Evolutionary conservation across 2,113 vertebrate species (phyloP).

Genomic region (Eulemur macaco): DNA sequence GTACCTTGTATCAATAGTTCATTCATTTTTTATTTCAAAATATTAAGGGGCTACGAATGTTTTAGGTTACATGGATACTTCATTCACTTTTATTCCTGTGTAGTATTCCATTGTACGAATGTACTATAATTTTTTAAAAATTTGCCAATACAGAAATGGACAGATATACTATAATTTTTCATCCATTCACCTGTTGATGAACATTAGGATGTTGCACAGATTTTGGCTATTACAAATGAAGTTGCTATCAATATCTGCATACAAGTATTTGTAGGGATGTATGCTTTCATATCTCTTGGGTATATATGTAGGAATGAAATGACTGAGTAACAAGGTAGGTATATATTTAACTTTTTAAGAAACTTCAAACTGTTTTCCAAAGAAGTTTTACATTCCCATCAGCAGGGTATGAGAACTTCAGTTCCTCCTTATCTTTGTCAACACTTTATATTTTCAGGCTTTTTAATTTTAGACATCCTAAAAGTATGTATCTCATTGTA

Average conservation of each 20-base stretch:
- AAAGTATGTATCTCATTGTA: not conserved
- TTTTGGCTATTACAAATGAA: not conserved
- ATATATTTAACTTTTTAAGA: conserved; percentile 13
- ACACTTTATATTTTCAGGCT: not conserved
- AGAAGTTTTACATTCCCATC: not conserved
- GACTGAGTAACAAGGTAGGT: not conserved
- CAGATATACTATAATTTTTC: not conserved
- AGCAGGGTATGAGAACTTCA: not conserved
- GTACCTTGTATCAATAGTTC: not conserved
- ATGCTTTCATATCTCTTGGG: not conserved
- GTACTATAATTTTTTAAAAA: too few relatives aligned
- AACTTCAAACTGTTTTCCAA: not conserved
- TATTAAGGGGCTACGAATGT: too few relatives aligned
- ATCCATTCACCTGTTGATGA: not conserved
- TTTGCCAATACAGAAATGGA: too few relatives aligned
- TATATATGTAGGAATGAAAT: not conserved
- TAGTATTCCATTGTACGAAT: not conserved
- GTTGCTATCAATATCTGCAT: not conserved
- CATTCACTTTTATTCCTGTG: not conserved
- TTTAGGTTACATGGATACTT: not conserved
- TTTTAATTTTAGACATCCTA: not conserved
- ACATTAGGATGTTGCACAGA: not conserved
- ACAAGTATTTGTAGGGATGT: not conserved
- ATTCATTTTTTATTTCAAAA: not conserved
- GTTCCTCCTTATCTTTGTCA: not conserved